Base-by-base conservation (phyloP, 1,140 invertebrate genomes). In the Diabrotica virgifera region DNA sequence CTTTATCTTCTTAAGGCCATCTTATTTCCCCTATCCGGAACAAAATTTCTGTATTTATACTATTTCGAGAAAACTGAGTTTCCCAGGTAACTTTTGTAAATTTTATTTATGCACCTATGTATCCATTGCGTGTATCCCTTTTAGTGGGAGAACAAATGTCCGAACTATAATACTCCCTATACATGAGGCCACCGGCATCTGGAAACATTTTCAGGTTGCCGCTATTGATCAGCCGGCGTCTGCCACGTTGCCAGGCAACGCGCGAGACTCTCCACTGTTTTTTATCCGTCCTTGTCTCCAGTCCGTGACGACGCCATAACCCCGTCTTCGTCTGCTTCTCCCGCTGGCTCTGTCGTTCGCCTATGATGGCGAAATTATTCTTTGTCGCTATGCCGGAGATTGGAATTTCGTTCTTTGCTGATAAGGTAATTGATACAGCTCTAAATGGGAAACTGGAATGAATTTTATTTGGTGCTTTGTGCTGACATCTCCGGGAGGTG, bases 221-320 rank as follows among this genome's bases (percentile, higher is more conserved):
- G 54, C 62, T 64, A 64, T 64, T 64, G 62, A 64, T 64, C 62
- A 64, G 62, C 54, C 62, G 62, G 62, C 62, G 62, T 64, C 62
- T 64, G 62, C 12, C 38, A 50, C 53, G 62, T 64, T 38, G 62
- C 62, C 57, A 64, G 55, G 62, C 62, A 64, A 64, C 62, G 14
- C 53, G 35, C 55, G 62, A 53, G 54, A 64, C 62, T 14, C 62
- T 57, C 24, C 36, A 57, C 55, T 57, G 36, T 57, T 57, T 57
- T 57, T 57, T 36, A 57, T 9, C 24, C 55, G 55, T 57, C 55
- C 55, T 36, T 46, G 40, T 46, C 40, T 46, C 55, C 24, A 10
- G 24, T n/a, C 55, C 36, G 24, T 57, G 55, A 36, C 55, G 55
- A 36, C 55, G 36, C 55, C 55, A 57, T 53, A 57, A 36, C 24